These are phyloP conservation scores for Stenolophus ochropezus DNA, from an alignment of 2,888 invertebrate species.

Conservation along the genomic window DNA sequence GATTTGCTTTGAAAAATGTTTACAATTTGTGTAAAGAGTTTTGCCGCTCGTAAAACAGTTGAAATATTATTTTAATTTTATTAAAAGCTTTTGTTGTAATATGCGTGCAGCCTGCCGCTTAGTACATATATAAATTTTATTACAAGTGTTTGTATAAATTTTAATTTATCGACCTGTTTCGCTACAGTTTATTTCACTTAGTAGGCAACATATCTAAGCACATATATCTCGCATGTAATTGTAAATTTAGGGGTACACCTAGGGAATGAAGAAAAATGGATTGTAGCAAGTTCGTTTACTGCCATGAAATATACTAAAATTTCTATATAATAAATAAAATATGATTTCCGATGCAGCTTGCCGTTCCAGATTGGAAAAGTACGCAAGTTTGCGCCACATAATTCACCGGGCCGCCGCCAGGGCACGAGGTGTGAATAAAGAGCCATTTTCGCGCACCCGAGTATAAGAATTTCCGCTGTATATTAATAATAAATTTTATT, in stretches of 20 bases:
- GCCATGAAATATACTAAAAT: slow-evolving; percentile 16
- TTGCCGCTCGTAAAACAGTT: not conserved
- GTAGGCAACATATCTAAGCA: not conserved
- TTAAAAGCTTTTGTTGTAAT: slow-evolving; percentile 24
- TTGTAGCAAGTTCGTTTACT: not conserved
- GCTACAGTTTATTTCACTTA: slow-evolving; percentile 13
- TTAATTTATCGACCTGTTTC: slow-evolving; percentile 19
- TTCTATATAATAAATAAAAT: slow-evolving; percentile 38
- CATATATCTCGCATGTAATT: slow-evolving; percentile 25
- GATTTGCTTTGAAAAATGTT: too few species aligned
- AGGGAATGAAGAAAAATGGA: slow-evolving; percentile 34
- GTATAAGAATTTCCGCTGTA: slow-evolving; percentile 47
- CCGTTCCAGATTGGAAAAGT: slow-evolving; percentile 13
- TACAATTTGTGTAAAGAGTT: too few species aligned
- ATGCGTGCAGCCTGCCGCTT: not conserved
- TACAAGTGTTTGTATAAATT: slow-evolving; percentile 26
- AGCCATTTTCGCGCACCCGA: slow-evolving; percentile 23
- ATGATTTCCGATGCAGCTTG: slow-evolving; percentile 21
- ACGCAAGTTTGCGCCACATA: slow-evolving; percentile 17
- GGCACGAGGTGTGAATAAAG: slow-evolving; percentile 23
- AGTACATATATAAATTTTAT: slow-evolving; percentile 26
- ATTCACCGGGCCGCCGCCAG: slow-evolving; percentile 9
- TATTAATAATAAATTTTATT: slow-evolving; percentile 51
- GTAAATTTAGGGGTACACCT: slow-evolving; percentile 13
- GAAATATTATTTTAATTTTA: slow-evolving; percentile 34